These are phyloP conservation scores for Pristionchus arcanus DNA, from an alignment of 2,888 invertebrate genomes.

Conservation along the genomic window DNA sequence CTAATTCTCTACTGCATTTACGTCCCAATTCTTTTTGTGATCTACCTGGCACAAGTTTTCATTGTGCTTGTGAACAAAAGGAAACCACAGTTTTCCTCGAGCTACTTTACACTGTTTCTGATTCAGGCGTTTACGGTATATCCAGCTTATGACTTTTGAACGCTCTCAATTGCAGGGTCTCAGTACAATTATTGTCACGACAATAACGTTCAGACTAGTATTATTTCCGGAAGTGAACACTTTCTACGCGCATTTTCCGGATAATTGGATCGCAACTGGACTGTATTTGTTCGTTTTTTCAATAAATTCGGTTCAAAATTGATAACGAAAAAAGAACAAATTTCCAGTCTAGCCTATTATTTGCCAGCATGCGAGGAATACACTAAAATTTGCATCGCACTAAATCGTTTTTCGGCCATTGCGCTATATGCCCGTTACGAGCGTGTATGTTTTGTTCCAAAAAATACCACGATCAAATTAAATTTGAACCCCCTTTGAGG, in stretches of 20 bases:
- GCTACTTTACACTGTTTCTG: neutral
- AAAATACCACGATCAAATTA: neutral
- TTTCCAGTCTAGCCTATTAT: neutral
- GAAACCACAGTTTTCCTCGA: neutral
- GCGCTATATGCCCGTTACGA: neutral
- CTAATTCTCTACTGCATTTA: conserved; percentile 13
- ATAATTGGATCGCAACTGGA: neutral
- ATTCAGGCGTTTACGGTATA: neutral
- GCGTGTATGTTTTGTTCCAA: neutral
- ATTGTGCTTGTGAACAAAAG: neutral
- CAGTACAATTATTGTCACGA: neutral
- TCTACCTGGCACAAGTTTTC: neutral
- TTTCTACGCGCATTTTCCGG: neutral
- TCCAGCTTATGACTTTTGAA: neutral
- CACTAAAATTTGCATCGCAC: neutral
- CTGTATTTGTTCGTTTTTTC: neutral
- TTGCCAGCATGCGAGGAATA: conserved; percentile 21
- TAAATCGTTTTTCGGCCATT: neutral
- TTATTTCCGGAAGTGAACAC: neutral
- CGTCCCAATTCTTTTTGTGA: neutral
- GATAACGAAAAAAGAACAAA: neutral
- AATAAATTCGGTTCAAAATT: neutral
- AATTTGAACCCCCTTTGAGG: neutral
- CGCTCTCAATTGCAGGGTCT: neutral
- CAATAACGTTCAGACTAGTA: neutral